Base-by-base conservation (phyloP, 2,113 vertebrate genomes). In the Lophius piscatorius region DNA sequence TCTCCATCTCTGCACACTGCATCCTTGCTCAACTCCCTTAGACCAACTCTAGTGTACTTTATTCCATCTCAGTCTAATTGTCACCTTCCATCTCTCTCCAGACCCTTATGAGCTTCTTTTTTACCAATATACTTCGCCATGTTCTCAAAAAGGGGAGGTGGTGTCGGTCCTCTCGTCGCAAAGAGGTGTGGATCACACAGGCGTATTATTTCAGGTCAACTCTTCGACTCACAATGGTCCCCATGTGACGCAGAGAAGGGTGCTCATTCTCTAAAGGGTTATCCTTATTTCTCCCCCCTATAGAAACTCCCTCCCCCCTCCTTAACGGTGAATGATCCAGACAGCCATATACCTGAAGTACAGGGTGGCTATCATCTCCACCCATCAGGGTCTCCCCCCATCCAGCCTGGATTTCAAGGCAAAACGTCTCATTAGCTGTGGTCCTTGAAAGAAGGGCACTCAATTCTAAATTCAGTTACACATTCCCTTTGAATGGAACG, bases 401-500 rank as follows among this genome's bases (percentile, higher is more conserved):
- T 61, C 61, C 82, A 49, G 78, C 69, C 80, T 78, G 77, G 83
- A 88, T 89, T 91, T 90, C 85, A 91, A 92, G 90, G 87, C 88
- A 92, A 91, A 91, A 87, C 40, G 80, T 90, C 87, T 91, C 89
- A 91, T 92, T 92, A 91, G 86, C 76, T 57, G 62, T 62, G 81
- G 87, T 79, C 88, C 90, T 90, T 89, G 88, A 90, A 90, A 87
- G 89, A 87, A 70, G 86, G 75, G 81, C 73, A 81, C 82, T 87
- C 84, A 78, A 88, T 90, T 88, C 89, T 59, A 78, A 88, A 91
- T 91, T 90, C 89, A 91, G 87, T 91, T 89, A 86, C 78, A 84
- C 83, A 91, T 91, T 92, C 88, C 82, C 87, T 91, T 91, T 92
- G 89, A 91, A 89, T 89, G 79, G 82, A 78, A 85, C 63, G 71